These are phyloP conservation scores for Deilephila porcellus DNA, from an alignment of 2,888 invertebrate genomes.

Conservation along the genomic window DNA sequence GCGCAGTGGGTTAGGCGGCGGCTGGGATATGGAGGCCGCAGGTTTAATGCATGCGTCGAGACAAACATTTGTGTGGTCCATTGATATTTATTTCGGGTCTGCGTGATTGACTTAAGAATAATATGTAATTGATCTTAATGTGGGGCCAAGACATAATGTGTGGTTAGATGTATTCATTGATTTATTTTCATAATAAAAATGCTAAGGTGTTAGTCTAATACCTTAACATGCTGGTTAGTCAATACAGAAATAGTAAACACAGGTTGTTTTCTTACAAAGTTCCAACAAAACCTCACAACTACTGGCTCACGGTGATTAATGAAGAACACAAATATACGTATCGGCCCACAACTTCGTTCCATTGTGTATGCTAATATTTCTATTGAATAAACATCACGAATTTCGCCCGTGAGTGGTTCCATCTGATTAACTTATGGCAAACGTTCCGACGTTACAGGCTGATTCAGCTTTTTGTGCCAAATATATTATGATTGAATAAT, in stretches of 20 bases:
- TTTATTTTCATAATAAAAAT: too few relatives aligned
- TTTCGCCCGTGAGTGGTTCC: conserved; percentile 22
- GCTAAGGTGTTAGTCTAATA: too few relatives aligned
- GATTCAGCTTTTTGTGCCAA: conserved; percentile 9
- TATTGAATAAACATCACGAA: conserved; percentile 24
- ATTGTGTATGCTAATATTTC: conserved; percentile 27
- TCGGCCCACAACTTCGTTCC: conserved; percentile 1
- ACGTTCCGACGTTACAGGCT: neutral
- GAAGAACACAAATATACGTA: conserved; percentile 7
- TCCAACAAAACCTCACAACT: neutral
- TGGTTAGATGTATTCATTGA: too few relatives aligned
- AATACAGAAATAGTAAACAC: neutral
- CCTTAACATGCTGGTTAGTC: too few relatives aligned
- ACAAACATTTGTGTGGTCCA: too few relatives aligned
- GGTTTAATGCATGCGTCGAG: too few relatives aligned
- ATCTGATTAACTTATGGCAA: conserved; percentile 19
- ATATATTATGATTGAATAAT: conserved; percentile 3
- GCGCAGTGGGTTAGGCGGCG: too few relatives aligned
- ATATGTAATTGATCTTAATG: too few relatives aligned
- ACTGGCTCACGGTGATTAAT: conserved; percentile 15
- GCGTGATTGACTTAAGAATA: too few relatives aligned
- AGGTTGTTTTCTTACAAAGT: neutral
- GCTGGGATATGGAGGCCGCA: too few relatives aligned
- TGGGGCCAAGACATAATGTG: too few relatives aligned
- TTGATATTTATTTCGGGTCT: too few relatives aligned